Conservation (phyloP, 2,888 invertebrate genomes). For the Xestoiulus laeticollis region DNA sequence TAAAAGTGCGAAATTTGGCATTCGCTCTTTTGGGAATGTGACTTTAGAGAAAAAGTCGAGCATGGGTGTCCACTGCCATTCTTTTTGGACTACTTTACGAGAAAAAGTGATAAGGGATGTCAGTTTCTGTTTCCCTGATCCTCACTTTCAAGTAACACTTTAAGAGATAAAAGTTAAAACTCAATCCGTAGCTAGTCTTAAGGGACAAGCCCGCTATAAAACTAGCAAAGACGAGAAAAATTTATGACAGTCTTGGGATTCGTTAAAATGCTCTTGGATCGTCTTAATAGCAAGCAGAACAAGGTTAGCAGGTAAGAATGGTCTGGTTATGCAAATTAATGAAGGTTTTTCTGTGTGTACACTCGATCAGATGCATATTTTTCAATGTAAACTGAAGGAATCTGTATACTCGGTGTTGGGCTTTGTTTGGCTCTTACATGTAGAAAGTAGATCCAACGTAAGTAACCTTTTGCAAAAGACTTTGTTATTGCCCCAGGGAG, state of each 20-base stretch:
- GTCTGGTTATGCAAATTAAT: not conserved
- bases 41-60: not conserved
- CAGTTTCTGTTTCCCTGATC: slow-evolving; percentile 5
- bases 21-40: not conserved
- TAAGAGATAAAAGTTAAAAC: slow-evolving; percentile 34
- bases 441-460: not conserved
- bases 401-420: not conserved
- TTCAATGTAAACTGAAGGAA: not conserved
- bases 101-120: slow-evolving; percentile 2
- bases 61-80: not conserved
- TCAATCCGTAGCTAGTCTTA: slow-evolving; percentile 9
- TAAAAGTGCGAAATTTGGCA: not conserved
- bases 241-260: slow-evolving; percentile 15
- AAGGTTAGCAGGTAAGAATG: not conserved
- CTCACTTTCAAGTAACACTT: not conserved
- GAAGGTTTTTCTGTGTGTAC: not conserved
- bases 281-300: not conserved
- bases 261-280: not conserved
- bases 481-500: not conserved
- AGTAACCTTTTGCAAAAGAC: not conserved
- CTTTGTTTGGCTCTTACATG: too few species aligned
- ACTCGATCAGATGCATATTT: not conserved
- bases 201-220: not conserved
- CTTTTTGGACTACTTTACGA: not conserved
- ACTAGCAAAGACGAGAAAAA: not conserved